Evolutionary conservation across 2,113 vertebrate species (phyloP).

Genomic region (Diglossa brunneiventris): DNA sequence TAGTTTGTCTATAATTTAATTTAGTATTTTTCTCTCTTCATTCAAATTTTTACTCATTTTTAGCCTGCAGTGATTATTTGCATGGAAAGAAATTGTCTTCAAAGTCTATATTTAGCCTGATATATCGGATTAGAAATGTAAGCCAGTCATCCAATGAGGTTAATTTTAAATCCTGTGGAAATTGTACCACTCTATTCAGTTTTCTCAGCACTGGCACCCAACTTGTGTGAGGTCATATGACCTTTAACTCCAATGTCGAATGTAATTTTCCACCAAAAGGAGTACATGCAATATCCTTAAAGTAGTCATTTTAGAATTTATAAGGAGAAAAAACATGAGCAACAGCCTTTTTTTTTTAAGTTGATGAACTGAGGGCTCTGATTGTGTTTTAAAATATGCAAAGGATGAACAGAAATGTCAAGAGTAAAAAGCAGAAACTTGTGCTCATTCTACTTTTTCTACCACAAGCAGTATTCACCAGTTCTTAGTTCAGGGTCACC

Average conservation of each 20-base stretch:
- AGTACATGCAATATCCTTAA: neutral
- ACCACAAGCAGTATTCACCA: neutral
- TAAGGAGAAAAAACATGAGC: neutral
- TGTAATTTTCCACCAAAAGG: neutral
- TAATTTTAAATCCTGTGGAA: constrained; percentile 57
- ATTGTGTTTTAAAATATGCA: neutral
- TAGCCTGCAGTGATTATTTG: constrained; percentile 14
- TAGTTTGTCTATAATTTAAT: neutral
- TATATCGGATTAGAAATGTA: constrained; percentile 64
- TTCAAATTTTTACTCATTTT: neutral
- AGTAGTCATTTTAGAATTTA: neutral
- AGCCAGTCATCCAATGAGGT: constrained; percentile 55
- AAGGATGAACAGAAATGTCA: neutral
- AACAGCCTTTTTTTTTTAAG: neutral
- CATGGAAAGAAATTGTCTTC: constrained; percentile 32
- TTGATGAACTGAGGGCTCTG: neutral
- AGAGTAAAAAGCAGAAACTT: neutral
- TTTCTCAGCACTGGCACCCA: neutral
- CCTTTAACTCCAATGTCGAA: neutral
- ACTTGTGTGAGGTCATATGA: neutral
- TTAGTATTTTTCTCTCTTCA: neutral
- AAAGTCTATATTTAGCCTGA: constrained; percentile 54
- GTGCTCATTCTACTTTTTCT: neutral
- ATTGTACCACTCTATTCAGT: constrained; percentile 3
- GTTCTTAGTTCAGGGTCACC: neutral